Conservation (phyloP, 2,797 vertebrate species). For the Lacerta bilineata region DNA sequence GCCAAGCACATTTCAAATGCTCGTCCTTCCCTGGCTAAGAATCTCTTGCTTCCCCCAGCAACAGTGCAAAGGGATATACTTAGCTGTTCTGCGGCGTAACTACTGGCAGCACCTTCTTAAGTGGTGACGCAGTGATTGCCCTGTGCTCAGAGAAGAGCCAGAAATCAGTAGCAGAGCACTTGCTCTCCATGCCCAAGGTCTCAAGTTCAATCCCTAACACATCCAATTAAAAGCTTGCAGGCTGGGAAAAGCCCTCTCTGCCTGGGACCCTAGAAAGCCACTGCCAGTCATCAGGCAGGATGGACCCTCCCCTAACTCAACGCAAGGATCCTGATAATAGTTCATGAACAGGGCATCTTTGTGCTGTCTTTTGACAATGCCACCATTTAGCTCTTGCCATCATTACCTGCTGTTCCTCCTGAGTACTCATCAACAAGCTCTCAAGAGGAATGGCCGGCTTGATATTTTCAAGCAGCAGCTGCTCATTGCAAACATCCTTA, state of each 20-base stretch:
- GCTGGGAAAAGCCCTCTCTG: background rate
- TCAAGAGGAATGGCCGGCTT: conserved; percentile 26
- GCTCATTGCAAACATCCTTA: conserved; percentile 3
- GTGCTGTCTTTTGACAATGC: conserved; percentile 2
- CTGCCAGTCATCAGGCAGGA: background rate
- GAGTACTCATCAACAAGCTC: conserved; percentile 28
- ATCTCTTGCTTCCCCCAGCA: background rate
- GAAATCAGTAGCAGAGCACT: background rate
- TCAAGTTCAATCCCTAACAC: background rate
- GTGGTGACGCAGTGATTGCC: background rate
- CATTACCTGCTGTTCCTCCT: conserved; percentile 11
- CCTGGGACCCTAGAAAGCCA: background rate
- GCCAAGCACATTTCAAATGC: background rate
- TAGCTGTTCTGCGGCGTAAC: background rate
- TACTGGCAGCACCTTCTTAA: background rate
- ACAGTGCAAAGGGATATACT: background rate
- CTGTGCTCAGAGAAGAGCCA: background rate
- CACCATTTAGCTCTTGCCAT: conserved; percentile 12
- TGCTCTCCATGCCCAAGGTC: background rate
- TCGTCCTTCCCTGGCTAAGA: background rate
- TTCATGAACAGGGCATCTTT: background rate
- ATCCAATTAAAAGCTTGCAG: background rate
- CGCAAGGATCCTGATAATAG: background rate
- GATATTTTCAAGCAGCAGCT: conserved; percentile 34
- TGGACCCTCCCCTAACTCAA: background rate